Evolutionary conservation across 1,140 invertebrate genomes (phyloP).

Genomic region (Steinernema khuongi): DNA sequence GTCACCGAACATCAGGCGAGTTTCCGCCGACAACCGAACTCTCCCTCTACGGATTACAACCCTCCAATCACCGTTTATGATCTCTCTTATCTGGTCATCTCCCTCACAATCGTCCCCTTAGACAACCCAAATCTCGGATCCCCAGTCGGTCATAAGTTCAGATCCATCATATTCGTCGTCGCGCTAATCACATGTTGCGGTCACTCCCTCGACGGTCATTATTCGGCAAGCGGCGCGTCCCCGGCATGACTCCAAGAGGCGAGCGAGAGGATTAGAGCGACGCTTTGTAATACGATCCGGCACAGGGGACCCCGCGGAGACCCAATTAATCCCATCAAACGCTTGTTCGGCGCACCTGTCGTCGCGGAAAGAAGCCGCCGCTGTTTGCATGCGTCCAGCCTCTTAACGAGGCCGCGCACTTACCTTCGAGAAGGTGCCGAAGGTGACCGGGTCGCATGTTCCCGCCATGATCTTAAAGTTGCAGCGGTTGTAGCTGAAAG

Average conservation of each 20-base stretch:
- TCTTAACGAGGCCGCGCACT: neutral
- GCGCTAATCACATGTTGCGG: slow-evolving; percentile 10
- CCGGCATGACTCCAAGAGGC: too few relatives aligned
- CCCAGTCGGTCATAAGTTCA: neutral
- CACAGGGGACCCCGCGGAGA: neutral
- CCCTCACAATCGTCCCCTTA: neutral
- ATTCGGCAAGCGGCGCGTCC: neutral
- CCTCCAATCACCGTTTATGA: neutral
- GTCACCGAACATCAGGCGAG: too few relatives aligned
- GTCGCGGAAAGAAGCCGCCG: neutral
- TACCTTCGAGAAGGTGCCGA: slow-evolving; percentile 5
- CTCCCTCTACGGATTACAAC: neutral
- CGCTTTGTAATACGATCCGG: slow-evolving; percentile 10
- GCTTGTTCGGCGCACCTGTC: slow-evolving; percentile 6
- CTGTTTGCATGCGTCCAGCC: neutral
- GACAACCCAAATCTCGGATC: neutral
- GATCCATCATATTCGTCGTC: slow-evolving; percentile 7
- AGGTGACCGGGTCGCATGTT: neutral
- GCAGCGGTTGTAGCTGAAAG: slow-evolving; percentile 9
- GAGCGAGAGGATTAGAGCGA: slow-evolving; percentile 14
- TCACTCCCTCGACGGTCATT: slow-evolving; percentile 14
- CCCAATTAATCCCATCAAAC: slow-evolving; percentile 10
- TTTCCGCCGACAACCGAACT: too few relatives aligned
- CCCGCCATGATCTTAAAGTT: neutral
- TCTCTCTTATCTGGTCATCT: neutral